Conservation (phyloP, 2,113 vertebrate species). For the Hippocampus mohnikei region DNA sequence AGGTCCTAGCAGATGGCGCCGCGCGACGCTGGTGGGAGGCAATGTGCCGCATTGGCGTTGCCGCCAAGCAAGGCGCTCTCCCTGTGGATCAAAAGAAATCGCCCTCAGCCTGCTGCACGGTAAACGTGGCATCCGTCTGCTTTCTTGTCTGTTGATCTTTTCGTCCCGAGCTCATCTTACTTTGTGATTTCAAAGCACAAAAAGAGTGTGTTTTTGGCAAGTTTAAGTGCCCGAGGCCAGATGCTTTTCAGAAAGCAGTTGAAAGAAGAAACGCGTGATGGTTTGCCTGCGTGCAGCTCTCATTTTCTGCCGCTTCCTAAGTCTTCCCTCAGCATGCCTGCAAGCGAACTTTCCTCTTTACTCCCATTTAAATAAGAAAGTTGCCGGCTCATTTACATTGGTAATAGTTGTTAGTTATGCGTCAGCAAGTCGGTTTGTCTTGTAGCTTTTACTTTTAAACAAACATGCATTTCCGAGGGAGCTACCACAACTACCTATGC, state of each 20-base stretch:
- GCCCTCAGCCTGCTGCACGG: conserved; percentile 67
- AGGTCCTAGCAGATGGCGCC: conserved; percentile 96
- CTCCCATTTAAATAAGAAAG: conserved; percentile 56
- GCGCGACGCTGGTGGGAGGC: conserved; percentile 80
- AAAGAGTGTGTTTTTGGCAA: conserved; percentile 57
- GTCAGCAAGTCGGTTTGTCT: conserved; percentile 31
- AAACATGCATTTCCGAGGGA: background rate
- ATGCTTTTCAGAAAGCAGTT: conserved; percentile 58
- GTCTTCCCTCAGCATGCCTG: conserved; percentile 55
- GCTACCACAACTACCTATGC: background rate
- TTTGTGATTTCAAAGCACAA: conserved; percentile 61
- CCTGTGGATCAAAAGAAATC: conserved; percentile 66
- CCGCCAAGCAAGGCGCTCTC: conserved; percentile 63
- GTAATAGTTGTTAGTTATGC: conserved; percentile 55
- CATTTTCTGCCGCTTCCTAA: conserved; percentile 44
- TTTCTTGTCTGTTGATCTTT: conserved; percentile 65
- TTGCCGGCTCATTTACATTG: conserved; percentile 58
- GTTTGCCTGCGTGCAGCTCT: conserved; percentile 56
- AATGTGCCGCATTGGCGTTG: conserved; percentile 59
- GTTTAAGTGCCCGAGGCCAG: conserved; percentile 61
- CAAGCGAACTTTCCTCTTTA: conserved; percentile 48
- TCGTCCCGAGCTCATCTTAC: conserved; percentile 62
- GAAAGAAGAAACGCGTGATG: conserved; percentile 58
- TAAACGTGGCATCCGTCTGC: conserved; percentile 72
- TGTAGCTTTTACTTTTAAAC: conserved; percentile 12